Conservation (phyloP, 2,113 vertebrate species). For the Dissostichus mawsoni region DNA sequence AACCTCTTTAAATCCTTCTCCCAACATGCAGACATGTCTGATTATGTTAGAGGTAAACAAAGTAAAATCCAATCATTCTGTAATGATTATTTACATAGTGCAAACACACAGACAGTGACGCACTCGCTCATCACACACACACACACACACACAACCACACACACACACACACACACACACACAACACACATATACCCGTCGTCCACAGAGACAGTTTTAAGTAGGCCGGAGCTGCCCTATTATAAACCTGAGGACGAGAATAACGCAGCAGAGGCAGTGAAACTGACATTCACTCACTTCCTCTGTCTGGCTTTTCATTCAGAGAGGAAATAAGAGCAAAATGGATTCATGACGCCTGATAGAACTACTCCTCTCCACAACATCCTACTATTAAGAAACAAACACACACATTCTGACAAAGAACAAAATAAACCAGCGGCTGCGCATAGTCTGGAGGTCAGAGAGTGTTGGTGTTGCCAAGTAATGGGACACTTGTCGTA, state of each 20-base stretch:
- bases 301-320: conserved; percentile 8
- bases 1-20: background rate
- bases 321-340: conserved; percentile 12
- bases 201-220: conserved; percentile 29
- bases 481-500: conserved; percentile 55
- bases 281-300: conserved; percentile 53
- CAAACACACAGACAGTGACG: conserved; percentile 27
- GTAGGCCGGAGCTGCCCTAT: conserved; percentile 45
- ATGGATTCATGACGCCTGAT: conserved; percentile 10
- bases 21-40: background rate
- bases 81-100: conserved; percentile 27
- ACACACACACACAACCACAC: conserved; percentile 27
- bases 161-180: conserved; percentile 7
- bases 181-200: background rate
- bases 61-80: background rate
- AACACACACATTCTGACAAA: conserved; percentile 21
- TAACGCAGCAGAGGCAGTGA: conserved; percentile 38
- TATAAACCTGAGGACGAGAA: conserved; percentile 60
- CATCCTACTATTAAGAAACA: background rate
- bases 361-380: background rate
- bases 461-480: conserved; percentile 30
- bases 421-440: conserved; percentile 21
- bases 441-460: conserved; percentile 39
- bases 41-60: background rate
- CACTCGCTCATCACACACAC: background rate